A percentile compares a stretch with the other conserved stretches of the same genome.
Evolutionary conservation across 2,113 vertebrate species (phyloP).

Genomic region (Nymphicus hollandicus): DNA sequence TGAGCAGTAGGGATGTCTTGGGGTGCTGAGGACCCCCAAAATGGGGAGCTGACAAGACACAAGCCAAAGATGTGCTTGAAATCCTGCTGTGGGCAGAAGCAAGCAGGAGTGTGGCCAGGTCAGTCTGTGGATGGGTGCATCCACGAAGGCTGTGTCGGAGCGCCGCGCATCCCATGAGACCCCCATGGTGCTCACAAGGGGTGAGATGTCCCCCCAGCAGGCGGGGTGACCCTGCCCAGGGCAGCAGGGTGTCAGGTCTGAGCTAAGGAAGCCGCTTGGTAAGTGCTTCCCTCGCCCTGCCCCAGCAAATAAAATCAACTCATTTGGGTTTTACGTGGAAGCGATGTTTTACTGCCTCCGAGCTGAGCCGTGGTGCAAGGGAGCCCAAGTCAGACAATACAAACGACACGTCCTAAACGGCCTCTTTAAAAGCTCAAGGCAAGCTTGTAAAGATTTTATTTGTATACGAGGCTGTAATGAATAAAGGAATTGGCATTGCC

Average conservation of each 20-base stretch:
- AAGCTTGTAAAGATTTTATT: slow-evolving; percentile 65
- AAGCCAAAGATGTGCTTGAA: background rate
- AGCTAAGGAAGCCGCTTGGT: background rate
- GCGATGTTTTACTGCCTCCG: background rate
- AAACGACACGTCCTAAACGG: slow-evolving; percentile 37
- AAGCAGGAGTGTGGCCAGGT: accelerated
- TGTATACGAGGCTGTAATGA: slow-evolving; percentile 23
- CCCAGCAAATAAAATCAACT: slow-evolving; percentile 18
- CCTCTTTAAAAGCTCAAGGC: slow-evolving; percentile 41
- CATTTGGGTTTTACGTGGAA: background rate
- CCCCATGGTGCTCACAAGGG: accelerated
- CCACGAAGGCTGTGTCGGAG: accelerated
- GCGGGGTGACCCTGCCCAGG: background rate
- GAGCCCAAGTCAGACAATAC: background rate
- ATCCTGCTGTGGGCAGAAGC: background rate
- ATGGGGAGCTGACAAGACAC: background rate
- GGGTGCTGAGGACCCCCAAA: background rate
- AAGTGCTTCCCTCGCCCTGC: background rate
- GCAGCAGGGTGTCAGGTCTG: background rate
- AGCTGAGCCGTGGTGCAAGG: background rate
- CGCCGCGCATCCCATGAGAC: accelerated
- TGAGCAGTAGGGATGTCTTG: accelerated
- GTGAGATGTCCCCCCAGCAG: accelerated
- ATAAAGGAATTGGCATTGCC: slow-evolving; percentile 32
- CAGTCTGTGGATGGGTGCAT: accelerated